Evolutionary conservation across 2,113 vertebrate genomes (phyloP).

Genomic region (Columba janthina): DNA sequence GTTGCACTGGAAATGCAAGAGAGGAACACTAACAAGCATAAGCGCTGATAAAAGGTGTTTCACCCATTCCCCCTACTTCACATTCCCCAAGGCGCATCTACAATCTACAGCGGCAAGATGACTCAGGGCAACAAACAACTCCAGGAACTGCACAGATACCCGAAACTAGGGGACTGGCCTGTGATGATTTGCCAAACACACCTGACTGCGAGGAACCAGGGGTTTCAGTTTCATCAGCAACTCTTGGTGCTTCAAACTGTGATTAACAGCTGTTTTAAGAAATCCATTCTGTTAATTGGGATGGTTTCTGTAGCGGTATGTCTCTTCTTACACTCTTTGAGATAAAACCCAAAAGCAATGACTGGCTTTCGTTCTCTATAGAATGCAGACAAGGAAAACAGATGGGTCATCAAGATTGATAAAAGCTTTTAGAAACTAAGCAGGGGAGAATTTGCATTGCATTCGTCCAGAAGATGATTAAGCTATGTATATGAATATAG

Average conservation of each 20-base stretch:
- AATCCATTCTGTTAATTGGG: background rate
- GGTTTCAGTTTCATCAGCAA: background rate
- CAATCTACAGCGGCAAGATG: background rate
- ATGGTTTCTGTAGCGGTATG: background rate
- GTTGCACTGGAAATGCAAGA: background rate
- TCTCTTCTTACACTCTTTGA: background rate
- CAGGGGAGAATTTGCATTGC: background rate
- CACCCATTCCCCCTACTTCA: background rate
- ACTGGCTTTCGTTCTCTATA: background rate
- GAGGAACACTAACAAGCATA: background rate
- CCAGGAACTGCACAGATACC: background rate
- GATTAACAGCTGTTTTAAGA: background rate
- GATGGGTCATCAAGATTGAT: background rate
- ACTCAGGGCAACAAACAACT: background rate
- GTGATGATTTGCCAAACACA: background rate
- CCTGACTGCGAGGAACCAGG: background rate
- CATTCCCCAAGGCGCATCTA: background rate
- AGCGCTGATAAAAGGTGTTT: background rate
- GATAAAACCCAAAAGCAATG: background rate
- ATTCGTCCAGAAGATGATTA: background rate
- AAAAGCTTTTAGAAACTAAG: background rate
- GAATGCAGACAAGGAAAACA: background rate
- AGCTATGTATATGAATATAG: background rate
- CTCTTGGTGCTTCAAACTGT: background rate
- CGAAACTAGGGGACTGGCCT: background rate